Percentiles rank a stretch among this genome's conserved stretches.
Evolutionary conservation across 2,888 invertebrate genomes (phyloP).

Genomic region (Cantharis rufa): DNA sequence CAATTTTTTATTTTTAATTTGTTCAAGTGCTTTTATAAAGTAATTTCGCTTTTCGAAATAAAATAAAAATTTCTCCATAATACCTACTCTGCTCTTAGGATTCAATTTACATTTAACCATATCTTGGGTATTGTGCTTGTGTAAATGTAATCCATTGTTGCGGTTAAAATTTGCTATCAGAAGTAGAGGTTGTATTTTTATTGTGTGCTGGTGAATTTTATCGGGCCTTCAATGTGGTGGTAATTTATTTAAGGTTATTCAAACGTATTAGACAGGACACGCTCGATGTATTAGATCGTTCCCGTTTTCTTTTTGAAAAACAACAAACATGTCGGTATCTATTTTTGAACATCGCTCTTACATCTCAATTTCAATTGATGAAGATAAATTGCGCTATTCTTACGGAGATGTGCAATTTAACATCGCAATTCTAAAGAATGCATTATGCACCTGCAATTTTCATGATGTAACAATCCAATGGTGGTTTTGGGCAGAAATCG

Average conservation of each 20-base stretch:
- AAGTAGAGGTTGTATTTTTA: constrained; percentile 25
- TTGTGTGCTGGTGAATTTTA: constrained; percentile 4
- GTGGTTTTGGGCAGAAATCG: not conserved
- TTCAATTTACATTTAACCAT: not conserved
- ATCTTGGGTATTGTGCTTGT: not conserved
- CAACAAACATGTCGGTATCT: not conserved
- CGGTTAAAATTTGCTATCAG: constrained; percentile 22
- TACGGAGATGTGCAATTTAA: not conserved
- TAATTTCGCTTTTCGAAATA: not conserved
- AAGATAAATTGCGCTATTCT: not conserved
- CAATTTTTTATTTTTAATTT: not conserved
- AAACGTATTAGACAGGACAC: constrained; percentile 17
- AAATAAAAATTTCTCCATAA: not conserved
- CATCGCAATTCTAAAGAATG: not conserved
- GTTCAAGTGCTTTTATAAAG: not conserved
- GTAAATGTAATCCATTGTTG: constrained; percentile 3
- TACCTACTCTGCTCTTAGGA: not conserved
- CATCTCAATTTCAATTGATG: not conserved
- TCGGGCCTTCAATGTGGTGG: constrained; percentile 19
- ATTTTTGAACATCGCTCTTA: not conserved
- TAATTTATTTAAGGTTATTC: constrained; percentile 29
- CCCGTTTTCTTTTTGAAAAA: not conserved
- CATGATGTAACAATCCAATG: not conserved
- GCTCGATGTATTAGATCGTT: constrained; percentile 9
- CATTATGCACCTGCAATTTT: not conserved